phyloP scores from a whole-genome alignment of 1,140 invertebrate genomes.

The Cyclargus thomasi region DNA sequence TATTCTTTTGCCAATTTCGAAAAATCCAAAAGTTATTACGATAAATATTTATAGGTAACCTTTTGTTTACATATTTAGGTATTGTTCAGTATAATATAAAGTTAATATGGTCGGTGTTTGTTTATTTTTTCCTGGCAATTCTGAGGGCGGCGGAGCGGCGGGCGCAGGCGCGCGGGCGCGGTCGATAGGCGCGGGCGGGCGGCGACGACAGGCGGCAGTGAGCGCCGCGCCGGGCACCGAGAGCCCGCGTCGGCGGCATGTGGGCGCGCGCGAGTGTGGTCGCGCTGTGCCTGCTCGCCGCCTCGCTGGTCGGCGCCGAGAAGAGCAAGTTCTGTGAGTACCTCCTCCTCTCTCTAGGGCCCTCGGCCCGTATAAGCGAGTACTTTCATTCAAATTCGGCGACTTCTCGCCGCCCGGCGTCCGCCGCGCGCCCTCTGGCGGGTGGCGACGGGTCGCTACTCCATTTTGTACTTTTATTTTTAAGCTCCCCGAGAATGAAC shows the following conservation, averaged over 20 bases:
- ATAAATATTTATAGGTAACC: too few species aligned
- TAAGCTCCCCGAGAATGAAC: too few species aligned
- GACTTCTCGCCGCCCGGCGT: slow-evolving; percentile 27
- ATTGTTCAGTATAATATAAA: not conserved
- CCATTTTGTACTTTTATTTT: slow-evolving; percentile 37
- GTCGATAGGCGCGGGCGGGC: slow-evolving; percentile 38
- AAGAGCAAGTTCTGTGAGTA: slow-evolving; percentile 72
- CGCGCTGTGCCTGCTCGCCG: slow-evolving; percentile 33
- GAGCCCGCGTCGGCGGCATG: slow-evolving; percentile 57
- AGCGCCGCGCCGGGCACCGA: slow-evolving; percentile 58
- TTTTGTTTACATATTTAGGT: too few species aligned
- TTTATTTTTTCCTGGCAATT: slow-evolving; percentile 16
- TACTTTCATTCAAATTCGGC: slow-evolving; percentile 7
- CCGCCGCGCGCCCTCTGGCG: slow-evolving; percentile 34
- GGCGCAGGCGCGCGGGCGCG: slow-evolving; percentile 35
- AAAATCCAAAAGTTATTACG: too few species aligned
- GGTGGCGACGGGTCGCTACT: slow-evolving; percentile 32
- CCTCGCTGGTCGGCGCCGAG: slow-evolving; percentile 47
- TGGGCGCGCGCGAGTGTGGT: slow-evolving; percentile 47
- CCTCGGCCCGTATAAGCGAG: not conserved
- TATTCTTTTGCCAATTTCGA: too few species aligned
- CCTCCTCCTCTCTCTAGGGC: slow-evolving; percentile 6
- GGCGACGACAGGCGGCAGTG: slow-evolving; percentile 35
- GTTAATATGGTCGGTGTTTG: not conserved
- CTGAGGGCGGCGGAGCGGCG: slow-evolving; percentile 30